Conservation (phyloP, 2,888 invertebrate species). For the Melipona beecheii region DNA sequence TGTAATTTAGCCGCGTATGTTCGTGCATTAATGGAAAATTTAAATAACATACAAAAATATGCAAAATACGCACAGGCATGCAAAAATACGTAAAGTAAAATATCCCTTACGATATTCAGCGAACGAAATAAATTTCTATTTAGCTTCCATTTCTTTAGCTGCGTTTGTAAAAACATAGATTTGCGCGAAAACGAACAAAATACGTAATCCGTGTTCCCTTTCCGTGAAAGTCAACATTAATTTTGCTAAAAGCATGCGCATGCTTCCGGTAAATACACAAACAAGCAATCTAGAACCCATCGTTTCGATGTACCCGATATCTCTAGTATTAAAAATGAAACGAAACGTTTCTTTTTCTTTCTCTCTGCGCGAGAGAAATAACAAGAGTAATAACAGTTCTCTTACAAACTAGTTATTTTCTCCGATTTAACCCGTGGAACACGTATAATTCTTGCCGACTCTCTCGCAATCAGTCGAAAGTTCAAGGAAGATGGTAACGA, state of each 20-base stretch:
- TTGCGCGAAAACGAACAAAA: neutral
- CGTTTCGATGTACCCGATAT: neutral
- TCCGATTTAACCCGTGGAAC: neutral
- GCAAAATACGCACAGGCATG: too few species aligned
- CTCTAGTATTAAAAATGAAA: neutral
- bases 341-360: neutral
- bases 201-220: neutral
- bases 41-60: neutral
- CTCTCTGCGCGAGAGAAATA: neutral
- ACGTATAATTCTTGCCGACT: neutral
- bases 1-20: neutral
- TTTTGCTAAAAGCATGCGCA: neutral
- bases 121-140: neutral
- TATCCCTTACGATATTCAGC: neutral
- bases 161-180: neutral
- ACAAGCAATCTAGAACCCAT: neutral
- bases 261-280: neutral
- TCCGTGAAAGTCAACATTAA: neutral
- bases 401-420: neutral
- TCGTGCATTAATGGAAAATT: neutral
- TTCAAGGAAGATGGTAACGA: slow-evolving; percentile 45
- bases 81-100: neutral
- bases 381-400: neutral
- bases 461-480: neutral
- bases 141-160: neutral